Conservation (phyloP, 2,113 vertebrate species). For the Phalacrocorax brasilianus region DNA sequence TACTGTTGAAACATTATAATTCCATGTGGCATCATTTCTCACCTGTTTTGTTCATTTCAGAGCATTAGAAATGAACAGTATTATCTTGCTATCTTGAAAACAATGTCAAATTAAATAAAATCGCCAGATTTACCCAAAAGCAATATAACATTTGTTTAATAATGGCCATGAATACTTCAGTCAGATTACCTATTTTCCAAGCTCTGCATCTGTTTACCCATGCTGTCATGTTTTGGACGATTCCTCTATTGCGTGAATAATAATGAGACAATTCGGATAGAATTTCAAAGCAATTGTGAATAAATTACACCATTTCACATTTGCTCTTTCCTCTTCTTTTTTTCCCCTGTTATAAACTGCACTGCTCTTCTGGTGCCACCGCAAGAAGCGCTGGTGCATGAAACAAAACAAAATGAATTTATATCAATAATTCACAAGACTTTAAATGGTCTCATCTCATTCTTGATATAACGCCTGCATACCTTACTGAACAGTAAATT, state of each 20-base stretch:
- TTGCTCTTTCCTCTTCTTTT: conserved; percentile 58
- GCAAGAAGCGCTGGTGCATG: conserved; percentile 39
- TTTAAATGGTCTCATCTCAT: conserved; percentile 60
- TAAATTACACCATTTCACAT: conserved; percentile 64
- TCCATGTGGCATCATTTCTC: conserved; percentile 37
- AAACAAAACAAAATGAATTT: conserved; percentile 67
- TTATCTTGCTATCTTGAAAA: conserved; percentile 64
- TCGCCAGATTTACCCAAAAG: conserved; percentile 54
- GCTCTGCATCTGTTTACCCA: conserved; percentile 53
- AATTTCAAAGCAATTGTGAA: conserved; percentile 65
- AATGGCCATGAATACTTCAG: conserved; percentile 54
- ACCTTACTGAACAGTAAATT: conserved; percentile 68
- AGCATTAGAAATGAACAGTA: conserved; percentile 19
- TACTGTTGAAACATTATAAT: conserved; percentile 41
- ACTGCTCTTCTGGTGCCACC: conserved; percentile 23
- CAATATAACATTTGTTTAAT: conserved; percentile 65
- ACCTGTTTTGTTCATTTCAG: conserved; percentile 62
- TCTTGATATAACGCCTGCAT: conserved; percentile 33
- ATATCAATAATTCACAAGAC: conserved; percentile 60
- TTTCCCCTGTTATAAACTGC: conserved; percentile 11
- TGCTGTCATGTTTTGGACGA: conserved; percentile 55
- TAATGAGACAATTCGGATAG: conserved; percentile 56
- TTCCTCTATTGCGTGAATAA: conserved; percentile 50
- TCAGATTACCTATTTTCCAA: conserved; percentile 53
- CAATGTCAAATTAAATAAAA: conserved; percentile 66